Conservation (phyloP, 2,797 vertebrate genomes). For the Lycodopsis pacificus region DNA sequence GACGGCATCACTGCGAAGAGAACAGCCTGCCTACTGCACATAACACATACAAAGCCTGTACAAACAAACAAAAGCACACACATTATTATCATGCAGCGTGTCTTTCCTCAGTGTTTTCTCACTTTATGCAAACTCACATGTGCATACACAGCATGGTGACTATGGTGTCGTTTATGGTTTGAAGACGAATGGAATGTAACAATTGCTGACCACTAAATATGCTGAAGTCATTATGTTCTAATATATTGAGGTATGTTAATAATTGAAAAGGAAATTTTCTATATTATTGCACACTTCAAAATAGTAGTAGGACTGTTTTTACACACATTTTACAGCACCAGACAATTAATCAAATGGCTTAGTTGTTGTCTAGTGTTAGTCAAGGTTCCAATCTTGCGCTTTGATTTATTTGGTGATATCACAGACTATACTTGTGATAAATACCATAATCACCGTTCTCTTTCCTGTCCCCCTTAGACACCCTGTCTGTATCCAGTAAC, state of each 20-base stretch:
- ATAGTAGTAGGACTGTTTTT: not conserved
- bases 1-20: constrained; percentile 56
- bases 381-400: not conserved
- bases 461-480: constrained; percentile 81
- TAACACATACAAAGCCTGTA: constrained; percentile 37
- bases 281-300: not conserved
- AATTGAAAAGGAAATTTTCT: not conserved
- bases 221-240: not conserved
- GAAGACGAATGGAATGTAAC: not conserved
- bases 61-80: constrained; percentile 37
- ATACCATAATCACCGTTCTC: not conserved
- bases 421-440: not conserved
- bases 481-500: constrained; percentile 94
- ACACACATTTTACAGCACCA: not conserved
- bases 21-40: constrained; percentile 55
- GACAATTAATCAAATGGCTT: constrained; percentile 16
- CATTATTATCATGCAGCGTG: constrained; percentile 26
- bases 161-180: not conserved
- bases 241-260: not conserved
- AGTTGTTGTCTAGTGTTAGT: not conserved
- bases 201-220: not conserved
- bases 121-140: constrained; percentile 5
- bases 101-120: constrained; percentile 11
- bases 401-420: not conserved
- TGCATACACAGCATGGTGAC: not conserved